Percentiles rank a stretch among this genome's conserved stretches.
Conservation (phyloP, 2,113 vertebrate genomes). For the Nanger granti region DNA sequence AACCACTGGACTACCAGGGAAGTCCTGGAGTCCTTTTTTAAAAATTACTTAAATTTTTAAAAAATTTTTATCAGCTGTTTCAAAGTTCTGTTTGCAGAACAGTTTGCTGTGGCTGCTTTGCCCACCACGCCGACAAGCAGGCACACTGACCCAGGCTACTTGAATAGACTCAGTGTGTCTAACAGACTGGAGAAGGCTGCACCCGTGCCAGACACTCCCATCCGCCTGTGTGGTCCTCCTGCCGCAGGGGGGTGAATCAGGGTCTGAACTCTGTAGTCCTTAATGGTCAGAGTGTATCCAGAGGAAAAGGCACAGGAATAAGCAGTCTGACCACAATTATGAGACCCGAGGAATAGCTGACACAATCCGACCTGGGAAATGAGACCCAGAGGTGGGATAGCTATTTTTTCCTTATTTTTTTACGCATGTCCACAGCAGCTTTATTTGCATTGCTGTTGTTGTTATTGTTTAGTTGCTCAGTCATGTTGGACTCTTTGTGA, state of each 20-base stretch:
- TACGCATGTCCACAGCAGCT: background rate
- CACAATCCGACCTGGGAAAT: no score
- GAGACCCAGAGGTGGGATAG: accelerated
- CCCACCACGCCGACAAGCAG: background rate
- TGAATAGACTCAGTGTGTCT: accelerated
- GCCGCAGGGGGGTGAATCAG: no score
- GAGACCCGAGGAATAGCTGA: background rate
- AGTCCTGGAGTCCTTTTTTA: background rate
- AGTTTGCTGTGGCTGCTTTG: background rate
- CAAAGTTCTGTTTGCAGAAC: background rate
- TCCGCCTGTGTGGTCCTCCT: accelerated
- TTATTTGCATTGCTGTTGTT: background rate
- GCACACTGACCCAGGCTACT: background rate
- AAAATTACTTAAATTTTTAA: background rate
- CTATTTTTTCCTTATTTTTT: background rate
- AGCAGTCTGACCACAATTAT: background rate
- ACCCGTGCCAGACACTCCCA: accelerated
- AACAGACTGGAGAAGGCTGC: no score
- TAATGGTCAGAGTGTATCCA: background rate
- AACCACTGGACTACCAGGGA: background rate
- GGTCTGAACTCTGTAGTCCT: background rate
- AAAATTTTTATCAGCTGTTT: background rate
- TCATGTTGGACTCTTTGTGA: background rate
- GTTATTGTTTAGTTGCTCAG: background rate
- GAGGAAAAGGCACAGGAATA: background rate